Evolutionary conservation across 2,888 invertebrate genomes (phyloP), one percentile per base, ranked within the genome.

Genomic region (Eulithis prunata): DNA sequence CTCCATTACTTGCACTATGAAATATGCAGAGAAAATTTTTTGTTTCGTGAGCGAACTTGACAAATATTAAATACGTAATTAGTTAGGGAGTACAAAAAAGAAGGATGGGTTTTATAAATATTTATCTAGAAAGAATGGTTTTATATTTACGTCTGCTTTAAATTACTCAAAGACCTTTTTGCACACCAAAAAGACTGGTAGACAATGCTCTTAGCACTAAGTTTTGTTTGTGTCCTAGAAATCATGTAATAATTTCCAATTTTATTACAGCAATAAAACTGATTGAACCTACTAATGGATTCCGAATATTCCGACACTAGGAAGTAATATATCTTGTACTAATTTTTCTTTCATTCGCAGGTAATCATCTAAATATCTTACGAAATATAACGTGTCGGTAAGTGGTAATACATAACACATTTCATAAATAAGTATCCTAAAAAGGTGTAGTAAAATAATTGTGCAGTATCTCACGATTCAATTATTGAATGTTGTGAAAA

Each of bases 401-500:
- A 70, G 70, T 71, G 66, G 21, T 21, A 21, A 70, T 52, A 38
- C 12, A 3, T 38, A 38, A 49, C 49, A 49, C 13, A 62, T 36
- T 21, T 54, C 32, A 28, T 52, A 38, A 53, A 57, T 55, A 51
- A 21, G 43, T 28, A 38, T n/a, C 8, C 14, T 46, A 51, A 54
- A 71, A 66, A 57, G 32, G 14, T 76, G 72, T 69, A 55, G 65
- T 54, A 47, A 11, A 21, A 21, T 21, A 21, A 21, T 21, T 21
- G 21, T 68, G 67, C 67, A 54, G 62, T 68, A 64, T 58, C 57
- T 73, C 72, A 75, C 73, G 71, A 71, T 64, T 32, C 71, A 56
- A 70, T 74, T 76, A 75, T 72, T 75, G 69, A 74, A 78, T 64
- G 8, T 76, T 74, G 72, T 72, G 68, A 71, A 74, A 75, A 75